phyloP scores from a whole-genome alignment of 2,113 vertebrate genomes.

The Pyxicephalus adspersus region DNA sequence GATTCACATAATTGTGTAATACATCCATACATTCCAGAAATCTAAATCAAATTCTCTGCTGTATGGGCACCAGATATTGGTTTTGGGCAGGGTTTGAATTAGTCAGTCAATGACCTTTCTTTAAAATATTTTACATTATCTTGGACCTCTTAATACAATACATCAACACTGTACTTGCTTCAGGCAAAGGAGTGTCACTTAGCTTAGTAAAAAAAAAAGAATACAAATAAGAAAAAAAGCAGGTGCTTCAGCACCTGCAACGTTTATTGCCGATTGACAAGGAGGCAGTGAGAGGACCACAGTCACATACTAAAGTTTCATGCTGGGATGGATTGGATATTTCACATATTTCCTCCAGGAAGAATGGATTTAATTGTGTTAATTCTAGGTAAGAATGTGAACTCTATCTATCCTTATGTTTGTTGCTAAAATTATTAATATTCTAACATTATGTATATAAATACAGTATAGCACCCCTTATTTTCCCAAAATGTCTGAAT shows the following conservation, averaged over 20 bases:
- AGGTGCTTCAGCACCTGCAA: not conserved
- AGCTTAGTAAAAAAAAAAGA: not conserved
- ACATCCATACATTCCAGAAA: not conserved
- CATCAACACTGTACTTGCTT: not conserved
- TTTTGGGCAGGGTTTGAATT: not conserved
- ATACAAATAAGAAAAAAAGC: not conserved
- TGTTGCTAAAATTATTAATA: too few relatives aligned
- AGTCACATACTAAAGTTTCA: not conserved
- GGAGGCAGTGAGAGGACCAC: not conserved
- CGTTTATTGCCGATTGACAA: not conserved
- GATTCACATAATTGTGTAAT: not conserved
- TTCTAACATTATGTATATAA: too few relatives aligned
- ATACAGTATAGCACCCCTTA: too few relatives aligned
- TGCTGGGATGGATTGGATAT: not conserved
- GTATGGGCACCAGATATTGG: not conserved
- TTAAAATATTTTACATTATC: not conserved
- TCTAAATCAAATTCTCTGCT: not conserved
- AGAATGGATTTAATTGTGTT: not conserved
- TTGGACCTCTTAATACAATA: not conserved
- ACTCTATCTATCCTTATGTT: not conserved
- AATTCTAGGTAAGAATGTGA: not conserved
- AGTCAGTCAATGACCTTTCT: conserved; percentile 5
- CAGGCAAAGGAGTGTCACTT: conserved; percentile 1
- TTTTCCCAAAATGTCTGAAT: too few relatives aligned
- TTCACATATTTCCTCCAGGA: not conserved